Evolutionary conservation across 1,140 invertebrate species (phyloP), one percentile per base, ranked within the genome.

Genomic region (Drosophila kanapiae): DNA sequence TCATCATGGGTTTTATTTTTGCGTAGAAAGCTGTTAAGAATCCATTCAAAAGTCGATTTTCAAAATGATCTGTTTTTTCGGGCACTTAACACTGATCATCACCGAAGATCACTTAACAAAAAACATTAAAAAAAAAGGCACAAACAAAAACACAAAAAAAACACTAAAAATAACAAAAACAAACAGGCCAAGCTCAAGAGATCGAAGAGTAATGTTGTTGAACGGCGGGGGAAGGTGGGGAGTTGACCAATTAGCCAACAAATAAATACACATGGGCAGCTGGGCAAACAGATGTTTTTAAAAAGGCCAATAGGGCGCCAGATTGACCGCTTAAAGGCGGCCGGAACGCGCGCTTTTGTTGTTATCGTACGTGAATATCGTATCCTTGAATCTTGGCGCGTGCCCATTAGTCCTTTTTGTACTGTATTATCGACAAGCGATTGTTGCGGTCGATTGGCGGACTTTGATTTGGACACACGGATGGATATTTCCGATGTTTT

Each of bases 221-320:
- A 4, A 11, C 48, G 48, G 8, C 29, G 29, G 10, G 37, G 43
- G 14, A 4, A 27, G 31, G 59, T 13, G 37, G 58, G 62, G 67
- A 71, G 35, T 18, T 59, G 68, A 31, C 37, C 56, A 77, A 77
- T 69, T 77, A 56, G 75, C 64, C 75, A 53, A 31, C 62, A 53
- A 47, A 38, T 56, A 56, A 65, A 56, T 47, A 51, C 75, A 74
- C 82, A 79, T 75, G 74, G 74, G 64, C 47, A 69, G 64, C 68
- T 75, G 60, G 70, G 43, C 70, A 64, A 87, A 88, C 83, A 87
- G 84, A 87, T 87, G 83, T 88, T 88, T 74, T 78, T 27, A 67
- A 88, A 84, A 86, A 87, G 62, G 59, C 75, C 59, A 87, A 72
- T 82, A 71, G 80, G 78, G 62, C 63, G 47, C 47, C 47, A 68